phyloP scores from a whole-genome alignment of 2,797 vertebrate species.

The Gymnoscopelus braueri region DNA sequence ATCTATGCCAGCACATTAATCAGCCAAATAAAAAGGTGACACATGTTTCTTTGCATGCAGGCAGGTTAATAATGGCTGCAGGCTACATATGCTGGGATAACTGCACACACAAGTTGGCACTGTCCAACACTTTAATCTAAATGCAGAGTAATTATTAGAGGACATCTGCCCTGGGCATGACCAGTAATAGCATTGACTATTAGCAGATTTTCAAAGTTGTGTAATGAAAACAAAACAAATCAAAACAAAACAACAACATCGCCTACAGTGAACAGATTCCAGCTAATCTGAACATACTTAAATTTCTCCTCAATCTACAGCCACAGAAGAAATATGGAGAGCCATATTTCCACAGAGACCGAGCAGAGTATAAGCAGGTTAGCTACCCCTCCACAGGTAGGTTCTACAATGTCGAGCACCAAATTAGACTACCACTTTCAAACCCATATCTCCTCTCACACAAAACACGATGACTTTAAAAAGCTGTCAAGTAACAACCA shows the following conservation, averaged over 20 bases:
- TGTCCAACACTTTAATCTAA: not conserved
- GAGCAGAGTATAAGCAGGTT: not conserved
- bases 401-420: not conserved
- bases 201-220: too few relatives aligned
- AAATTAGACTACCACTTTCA: not conserved
- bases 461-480: not conserved
- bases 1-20: not conserved
- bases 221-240: too few relatives aligned
- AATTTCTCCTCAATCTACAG: not conserved
- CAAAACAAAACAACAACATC: too few relatives aligned
- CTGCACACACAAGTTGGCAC: not conserved
- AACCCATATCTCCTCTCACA: not conserved
- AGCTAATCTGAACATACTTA: not conserved
- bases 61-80: constrained; percentile 5
- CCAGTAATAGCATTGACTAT: too few relatives aligned
- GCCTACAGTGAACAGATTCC: too few relatives aligned
- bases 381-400: not conserved
- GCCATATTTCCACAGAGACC: constrained; percentile 14
- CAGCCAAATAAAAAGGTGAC: constrained; percentile 19
- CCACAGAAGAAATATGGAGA: not conserved
- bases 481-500: too few relatives aligned
- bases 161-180: not conserved
- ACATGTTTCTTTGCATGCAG: not conserved
- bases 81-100: not conserved
- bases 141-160: not conserved